Percentiles rank a stretch among this genome's conserved stretches.
phyloP scores from a whole-genome alignment of 2,797 vertebrate species.

The Sebastes taczanowskii region DNA sequence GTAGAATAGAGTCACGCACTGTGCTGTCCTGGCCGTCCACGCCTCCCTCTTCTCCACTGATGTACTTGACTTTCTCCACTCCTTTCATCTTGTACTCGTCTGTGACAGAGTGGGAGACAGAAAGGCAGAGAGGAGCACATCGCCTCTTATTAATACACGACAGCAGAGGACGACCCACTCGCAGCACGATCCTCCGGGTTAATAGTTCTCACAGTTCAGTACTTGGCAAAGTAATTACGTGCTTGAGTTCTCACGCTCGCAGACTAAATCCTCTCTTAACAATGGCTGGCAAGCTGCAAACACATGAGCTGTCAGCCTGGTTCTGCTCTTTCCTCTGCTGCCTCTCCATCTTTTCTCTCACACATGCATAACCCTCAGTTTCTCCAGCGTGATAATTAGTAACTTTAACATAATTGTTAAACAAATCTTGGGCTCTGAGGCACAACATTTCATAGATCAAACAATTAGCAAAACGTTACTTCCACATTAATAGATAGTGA shows the following conservation, averaged over 20 bases:
- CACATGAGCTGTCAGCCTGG: constrained; percentile 48
- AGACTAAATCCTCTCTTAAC: constrained; percentile 58
- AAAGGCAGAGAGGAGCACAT: constrained; percentile 36
- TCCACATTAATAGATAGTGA: neutral
- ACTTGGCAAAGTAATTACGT: constrained; percentile 67
- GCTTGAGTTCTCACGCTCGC: constrained; percentile 59
- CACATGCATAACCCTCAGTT: neutral
- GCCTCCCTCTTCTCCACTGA: constrained; percentile 92
- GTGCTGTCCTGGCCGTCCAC: constrained; percentile 94
- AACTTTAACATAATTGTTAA: neutral
- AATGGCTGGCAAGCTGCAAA: constrained; percentile 57
- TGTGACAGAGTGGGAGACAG: constrained; percentile 68
- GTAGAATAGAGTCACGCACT: constrained; percentile 76
- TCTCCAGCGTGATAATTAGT: neutral
- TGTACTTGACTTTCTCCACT: constrained; percentile 97
- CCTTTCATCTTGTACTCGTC: constrained; percentile 98
- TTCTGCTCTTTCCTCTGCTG: constrained; percentile 25
- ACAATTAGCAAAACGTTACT: no score
- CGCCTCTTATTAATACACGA: constrained; percentile 40
- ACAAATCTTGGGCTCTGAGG: no score
- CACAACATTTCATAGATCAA: no score
- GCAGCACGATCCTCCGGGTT: constrained; percentile 31
- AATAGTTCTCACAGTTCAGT: constrained; percentile 59
- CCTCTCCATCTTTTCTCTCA: constrained; percentile 38
- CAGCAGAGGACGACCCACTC: constrained; percentile 24